phyloP scores from a whole-genome alignment of 2,113 vertebrate genomes.

The Anhinga anhinga region DNA sequence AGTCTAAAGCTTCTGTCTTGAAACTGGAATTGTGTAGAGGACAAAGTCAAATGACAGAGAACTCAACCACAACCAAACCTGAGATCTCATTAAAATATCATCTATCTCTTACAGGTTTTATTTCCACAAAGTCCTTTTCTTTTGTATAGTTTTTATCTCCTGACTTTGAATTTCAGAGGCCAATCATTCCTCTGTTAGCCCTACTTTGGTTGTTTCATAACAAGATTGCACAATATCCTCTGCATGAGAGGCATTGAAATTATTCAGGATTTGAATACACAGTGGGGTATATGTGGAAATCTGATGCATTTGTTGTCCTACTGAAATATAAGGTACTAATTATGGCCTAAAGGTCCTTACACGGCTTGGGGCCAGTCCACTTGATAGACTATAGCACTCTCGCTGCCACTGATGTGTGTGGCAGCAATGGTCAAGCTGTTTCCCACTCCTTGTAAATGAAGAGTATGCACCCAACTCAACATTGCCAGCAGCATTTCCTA shows the following conservation, averaged over 20 bases:
- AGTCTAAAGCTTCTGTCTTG: not conserved
- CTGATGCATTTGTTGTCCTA: not conserved
- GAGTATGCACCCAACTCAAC: not conserved
- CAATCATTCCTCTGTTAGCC: not conserved
- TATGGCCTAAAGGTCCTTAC: not conserved
- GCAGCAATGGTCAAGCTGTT: not conserved
- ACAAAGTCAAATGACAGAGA: not conserved
- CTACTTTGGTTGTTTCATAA: not conserved
- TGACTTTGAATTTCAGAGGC: not conserved
- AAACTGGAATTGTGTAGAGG: not conserved
- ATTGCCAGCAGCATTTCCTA: not conserved
- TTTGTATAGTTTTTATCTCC: not conserved
- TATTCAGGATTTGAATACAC: not conserved
- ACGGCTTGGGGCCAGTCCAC: not conserved
- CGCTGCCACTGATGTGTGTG: accelerated
- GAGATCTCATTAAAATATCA: not conserved
- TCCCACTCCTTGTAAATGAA: not conserved
- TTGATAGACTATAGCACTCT: accelerated
- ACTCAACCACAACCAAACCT: not conserved
- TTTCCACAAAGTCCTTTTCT: not conserved
- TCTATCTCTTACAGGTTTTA: not conserved
- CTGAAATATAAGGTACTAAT: not conserved
- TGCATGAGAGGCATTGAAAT: not conserved
- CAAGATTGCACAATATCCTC: not conserved
- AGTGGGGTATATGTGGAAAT: not conserved